Percentiles rank a stretch among this genome's conserved stretches.
Conservation (phyloP, 2,888 invertebrate species). For the Pseudococcus viburni region DNA sequence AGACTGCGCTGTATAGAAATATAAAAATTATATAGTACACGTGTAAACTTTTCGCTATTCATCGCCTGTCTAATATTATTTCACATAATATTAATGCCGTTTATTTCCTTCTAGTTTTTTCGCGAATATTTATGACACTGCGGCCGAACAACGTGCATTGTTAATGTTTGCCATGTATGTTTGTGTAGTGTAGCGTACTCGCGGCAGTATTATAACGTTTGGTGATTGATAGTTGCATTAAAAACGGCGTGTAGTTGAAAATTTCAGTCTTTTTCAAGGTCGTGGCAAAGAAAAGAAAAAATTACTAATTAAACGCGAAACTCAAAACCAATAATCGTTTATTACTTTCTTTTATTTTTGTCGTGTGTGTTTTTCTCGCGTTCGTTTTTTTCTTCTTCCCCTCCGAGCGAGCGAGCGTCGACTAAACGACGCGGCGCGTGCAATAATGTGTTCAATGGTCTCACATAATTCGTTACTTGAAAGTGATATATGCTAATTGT, state of each 20-base stretch:
- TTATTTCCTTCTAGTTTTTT: constrained; percentile 43
- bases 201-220: background rate
- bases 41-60: constrained; percentile 37
- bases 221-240: constrained; percentile 53
- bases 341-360: constrained; percentile 55
- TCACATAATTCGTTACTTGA: background rate
- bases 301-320: constrained; percentile 38
- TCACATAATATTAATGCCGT: constrained; percentile 48
- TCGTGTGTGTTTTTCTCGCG: background rate
- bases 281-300: background rate
- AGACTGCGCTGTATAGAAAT: background rate
- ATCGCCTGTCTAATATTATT: constrained; percentile 34
- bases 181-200: background rate
- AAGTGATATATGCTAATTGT: constrained; percentile 53
- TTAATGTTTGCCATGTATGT: constrained; percentile 10
- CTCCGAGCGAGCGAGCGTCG: background rate
- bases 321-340: constrained; percentile 51
- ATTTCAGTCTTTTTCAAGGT: constrained; percentile 50
- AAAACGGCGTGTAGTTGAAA: constrained; percentile 17
- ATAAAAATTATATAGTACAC: constrained; percentile 37
- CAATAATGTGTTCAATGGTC: constrained; percentile 50
- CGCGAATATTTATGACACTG: constrained; percentile 54
- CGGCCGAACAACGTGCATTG: constrained; percentile 42
- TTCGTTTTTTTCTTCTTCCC: background rate
- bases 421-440: constrained; percentile 1